Evolutionary conservation across 2,113 vertebrate species (phyloP), one percentile per base, ranked within the genome.

Genomic region (Ovis aries): DNA sequence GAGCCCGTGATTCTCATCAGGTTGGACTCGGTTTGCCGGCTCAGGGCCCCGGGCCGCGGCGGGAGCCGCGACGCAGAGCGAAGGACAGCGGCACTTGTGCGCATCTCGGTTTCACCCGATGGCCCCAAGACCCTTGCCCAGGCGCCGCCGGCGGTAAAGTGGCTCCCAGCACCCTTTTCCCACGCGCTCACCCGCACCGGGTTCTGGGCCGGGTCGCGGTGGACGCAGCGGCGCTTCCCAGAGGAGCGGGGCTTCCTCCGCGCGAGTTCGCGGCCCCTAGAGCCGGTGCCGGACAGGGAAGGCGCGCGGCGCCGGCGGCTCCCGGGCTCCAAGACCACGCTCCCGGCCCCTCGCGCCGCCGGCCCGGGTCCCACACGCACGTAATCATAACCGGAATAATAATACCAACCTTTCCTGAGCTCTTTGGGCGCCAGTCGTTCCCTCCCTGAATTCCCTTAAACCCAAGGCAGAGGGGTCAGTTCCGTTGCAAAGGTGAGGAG

Each of bases 1-100:
- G 77, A 92, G 96, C 67, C 62, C 88, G 62, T 50, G 96, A 96
- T 94, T 94, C 98, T 94, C 95, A 90, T 94, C 93, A 57, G 94
- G 92, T 57, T 52, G 85, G 92, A 98, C 96, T 95, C 91, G 95
- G 27, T 88, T 96, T 92, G 96, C 97, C 95, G 93, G 53, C 31
- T 10, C 16, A 2, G 45, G 8, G 27, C 62, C 53, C 29, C 1
- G 11, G 45, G 59, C 92, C 40, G n/a, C 21, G 27, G n/a, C 29
- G 14, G 5, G 6, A 62, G 16, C 33, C 7, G 36, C 6, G 13
- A 60, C 29, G 17, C 71, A 7, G 48, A 59, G 23, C 17, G 36
- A 59, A 80, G 33, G 36, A 3, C 94, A 77, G 95, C 94, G 96
- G 93, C 92, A 21, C 74, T 64, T 4, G 92, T 83, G 96, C 97